phyloP scores from a whole-genome alignment of 92 coral and sea anemone species.

The Porites evermanni region DNA sequence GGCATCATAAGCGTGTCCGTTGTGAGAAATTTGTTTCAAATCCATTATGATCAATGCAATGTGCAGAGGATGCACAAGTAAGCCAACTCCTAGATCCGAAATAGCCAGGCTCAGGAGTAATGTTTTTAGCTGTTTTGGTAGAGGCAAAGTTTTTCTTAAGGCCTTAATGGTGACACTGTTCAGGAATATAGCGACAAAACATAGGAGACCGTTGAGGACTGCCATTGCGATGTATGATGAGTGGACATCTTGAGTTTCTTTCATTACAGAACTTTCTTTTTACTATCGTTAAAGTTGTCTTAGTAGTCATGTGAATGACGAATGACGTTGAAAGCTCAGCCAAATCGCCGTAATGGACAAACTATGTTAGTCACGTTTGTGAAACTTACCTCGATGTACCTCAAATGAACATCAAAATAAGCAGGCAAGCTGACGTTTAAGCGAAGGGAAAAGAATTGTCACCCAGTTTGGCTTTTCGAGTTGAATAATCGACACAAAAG shows the following conservation, averaged over 20 bases:
- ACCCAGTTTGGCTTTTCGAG: too few species aligned
- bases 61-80: neutral
- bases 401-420: too few species aligned
- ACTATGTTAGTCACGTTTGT: too few species aligned
- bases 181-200: slow-evolving; percentile 6
- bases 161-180: slow-evolving; percentile 34
- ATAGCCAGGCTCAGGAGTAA: slow-evolving; percentile 29
- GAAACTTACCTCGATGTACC: too few species aligned
- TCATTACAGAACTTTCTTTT: neutral
- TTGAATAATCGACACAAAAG: too few species aligned
- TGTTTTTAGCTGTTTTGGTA: slow-evolving; percentile 19
- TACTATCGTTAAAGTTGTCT: too few species aligned
- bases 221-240: neutral
- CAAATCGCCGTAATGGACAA: too few species aligned
- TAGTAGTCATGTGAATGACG: too few species aligned
- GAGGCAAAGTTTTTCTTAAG: neutral
- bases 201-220: neutral
- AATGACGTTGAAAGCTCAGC: too few species aligned
- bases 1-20: neutral
- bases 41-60: neutral
- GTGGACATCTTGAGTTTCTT: neutral
- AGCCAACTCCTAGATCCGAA: slow-evolving; percentile 31
- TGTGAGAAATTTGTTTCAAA: neutral
- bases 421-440: too few species aligned
- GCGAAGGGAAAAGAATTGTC: too few species aligned